Evolutionary conservation across 2,797 vertebrate species (phyloP), one percentile per base, ranked within the genome.

Genomic region (Mormyrus proboscirostris): DNA sequence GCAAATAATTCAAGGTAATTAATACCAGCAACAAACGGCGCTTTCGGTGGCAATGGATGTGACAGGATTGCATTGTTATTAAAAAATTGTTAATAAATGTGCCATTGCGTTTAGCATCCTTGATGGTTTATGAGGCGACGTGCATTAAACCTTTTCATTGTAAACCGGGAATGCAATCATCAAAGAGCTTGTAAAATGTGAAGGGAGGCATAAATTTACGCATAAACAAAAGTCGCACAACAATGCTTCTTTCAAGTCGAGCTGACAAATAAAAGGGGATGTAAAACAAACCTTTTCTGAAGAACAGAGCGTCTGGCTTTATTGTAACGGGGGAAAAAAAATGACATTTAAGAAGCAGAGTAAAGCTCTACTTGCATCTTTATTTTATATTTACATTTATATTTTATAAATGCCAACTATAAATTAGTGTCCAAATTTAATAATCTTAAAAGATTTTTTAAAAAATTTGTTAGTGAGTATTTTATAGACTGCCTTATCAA

Each of bases 1-100:
- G 76, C 82, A 92, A 89, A 89, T 90, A 90, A 90, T 91, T 90
- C 89, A 90, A 89, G 86, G 90, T 91, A 92, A 91, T 92, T 92
- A 92, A 92, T 91, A 89, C 91, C 89, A 83, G 90, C 90, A 90
- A 90, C 88, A 69, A 59, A 89, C 84, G 6, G 53, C 88, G 90
- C 90, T 90, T 91, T 90, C 89, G 89, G 69, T 89, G 49, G 62
- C 87, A 90, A 90, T 85, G 83, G 85, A 91, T 91, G 91, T 91
- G 92, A 92, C 92, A 92, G 87, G 88, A 90, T 57, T 87, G 90
- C 89, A 90, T 92, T 92, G 91, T 92, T 93, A 93, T 86, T 86
- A 89, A 86, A 73, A 25, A 89, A 87, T 73, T 94, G 59, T 89
- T 89, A 69, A 89, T 89, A 89, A 89, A 89, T 76, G 89, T 89